Base-by-base conservation (phyloP, 1,140 invertebrate genomes). In the Triops cancriformis region DNA sequence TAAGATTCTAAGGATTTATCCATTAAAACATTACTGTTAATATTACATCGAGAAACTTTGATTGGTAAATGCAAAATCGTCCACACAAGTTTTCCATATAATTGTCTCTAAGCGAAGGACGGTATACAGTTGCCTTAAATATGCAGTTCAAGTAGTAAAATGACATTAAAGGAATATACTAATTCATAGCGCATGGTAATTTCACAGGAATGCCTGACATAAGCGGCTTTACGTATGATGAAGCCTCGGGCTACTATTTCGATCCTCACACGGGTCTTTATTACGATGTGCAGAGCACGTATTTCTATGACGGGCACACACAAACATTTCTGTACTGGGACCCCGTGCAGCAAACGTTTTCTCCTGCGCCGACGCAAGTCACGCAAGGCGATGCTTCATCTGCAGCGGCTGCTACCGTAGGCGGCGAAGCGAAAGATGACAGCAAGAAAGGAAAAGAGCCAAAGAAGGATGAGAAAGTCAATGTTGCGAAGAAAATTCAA, bases 251-350 rank as follows among this genome's bases (percentile, higher is more conserved):
- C 0, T 99, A 97, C 83, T 98, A 98, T 83, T 99, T 97, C 84
- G 97, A 99, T 86, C 89, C 94, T 1, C 87, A 88, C 1, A 98
- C 96, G 12, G 93, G 93, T 4, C 88, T 98, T 5, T 99, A 99
- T 84, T 99, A 98, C 82, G 96, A 99, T 87, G 90, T 95, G 0
- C 95, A 91, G 82, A 95, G 95, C 10, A 94, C 96, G 84, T 97
- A 97, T 83, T 95, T 94, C 84, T 96, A 93, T 83, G 98, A 99
- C 85, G 91, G 92, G 80, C 89, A 93, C 80, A 93, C 91, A 1
- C 91, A 91, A 80, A 91, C 95, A 83, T 99, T 97, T 85, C 88
- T 98, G 81, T 99, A 98, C 83, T 99, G 97, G 96, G 95, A 98
- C 86, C 87, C 89, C 1, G 88, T 91, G 26, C 91, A 91, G 72